These are phyloP conservation scores for Pyrgilauda ruficollis DNA, from an alignment of 2,113 vertebrate species.

Conservation along the genomic window DNA sequence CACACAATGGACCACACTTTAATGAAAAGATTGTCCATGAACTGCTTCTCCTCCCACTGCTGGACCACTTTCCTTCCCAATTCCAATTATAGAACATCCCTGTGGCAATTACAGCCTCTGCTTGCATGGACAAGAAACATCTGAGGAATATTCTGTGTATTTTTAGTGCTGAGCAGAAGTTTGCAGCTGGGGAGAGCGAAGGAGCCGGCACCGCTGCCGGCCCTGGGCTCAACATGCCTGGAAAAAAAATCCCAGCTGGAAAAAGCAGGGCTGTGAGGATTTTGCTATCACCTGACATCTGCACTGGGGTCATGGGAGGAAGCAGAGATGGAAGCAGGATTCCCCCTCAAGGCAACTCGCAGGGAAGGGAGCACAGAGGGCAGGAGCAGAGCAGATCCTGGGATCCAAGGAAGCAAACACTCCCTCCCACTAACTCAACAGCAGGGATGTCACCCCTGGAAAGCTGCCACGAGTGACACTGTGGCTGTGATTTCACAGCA, in stretches of 20 bases:
- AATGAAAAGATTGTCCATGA: slow-evolving; percentile 1
- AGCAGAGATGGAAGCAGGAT: background rate
- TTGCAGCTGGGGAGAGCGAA: background rate
- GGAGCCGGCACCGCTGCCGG: background rate
- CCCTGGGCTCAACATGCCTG: background rate
- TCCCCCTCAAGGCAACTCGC: rapidly evolving
- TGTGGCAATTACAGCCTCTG: background rate
- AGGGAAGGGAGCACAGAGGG: background rate
- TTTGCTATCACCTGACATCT: background rate
- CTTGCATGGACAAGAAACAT: background rate
- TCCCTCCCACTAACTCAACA: background rate
- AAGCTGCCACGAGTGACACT: background rate
- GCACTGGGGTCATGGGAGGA: background rate
- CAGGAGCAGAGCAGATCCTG: background rate
- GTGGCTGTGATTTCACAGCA: background rate
- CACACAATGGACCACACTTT: background rate
- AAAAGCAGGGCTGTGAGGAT: background rate
- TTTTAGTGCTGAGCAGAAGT: slow-evolving; percentile 29
- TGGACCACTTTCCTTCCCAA: background rate
- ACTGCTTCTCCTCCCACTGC: slow-evolving; percentile 5
- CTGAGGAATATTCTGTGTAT: slow-evolving; percentile 4
- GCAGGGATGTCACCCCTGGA: background rate
- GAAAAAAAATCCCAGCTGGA: background rate
- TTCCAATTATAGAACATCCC: background rate
- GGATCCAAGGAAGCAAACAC: background rate